Evolutionary conservation across 2,888 invertebrate genomes (phyloP), one percentile per base, ranked within the genome.

Genomic region (Seira musarum): DNA sequence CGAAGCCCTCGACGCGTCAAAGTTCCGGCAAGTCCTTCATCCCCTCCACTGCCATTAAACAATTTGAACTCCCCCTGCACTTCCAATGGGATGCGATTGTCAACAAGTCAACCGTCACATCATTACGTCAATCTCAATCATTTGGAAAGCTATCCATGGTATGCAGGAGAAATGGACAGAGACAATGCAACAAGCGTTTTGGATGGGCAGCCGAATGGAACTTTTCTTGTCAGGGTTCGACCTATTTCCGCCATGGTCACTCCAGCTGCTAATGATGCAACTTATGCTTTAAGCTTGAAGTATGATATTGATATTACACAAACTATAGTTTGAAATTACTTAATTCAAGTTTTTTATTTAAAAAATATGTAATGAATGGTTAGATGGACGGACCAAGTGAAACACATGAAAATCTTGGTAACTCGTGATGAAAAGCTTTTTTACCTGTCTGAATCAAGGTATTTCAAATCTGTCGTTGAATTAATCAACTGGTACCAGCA

Each of bases 401-500:
- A 96, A 88, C 96, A 96, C 89, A 96, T 96, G 94, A 93, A 95
- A 88, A 94, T 96, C 77, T 94, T 94, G 88, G 83, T 86, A 13
- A 87, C 85, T 6, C 84, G 84, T 49, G 87, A 87, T 49, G 91
- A 92, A 83, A 91, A 92, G 85, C 91, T 93, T 85, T 98, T 93
- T 90, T 97, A 93, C 89, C 91, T 98, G 74, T 97, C 97, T 24
- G 94, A 96, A 88, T 94, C 95, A 64, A 92, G 96, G 74, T 96
- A 94, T 90, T 98, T 98, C 89, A 94, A 94, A 88, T 95, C 94
- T 88, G 93, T 98, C 87, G 95, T 97, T 86, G 97, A 98, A 89
- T 91, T 99, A 84, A 94, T 99, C 85, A 94, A 94, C 83, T 97
- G 96, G 90, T 99, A 98, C 90, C 96, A 97, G 89, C 92, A 94